These are phyloP conservation scores for Sandelia bainsii DNA, from an alignment of 2,797 vertebrate species.

Conservation along the genomic window DNA sequence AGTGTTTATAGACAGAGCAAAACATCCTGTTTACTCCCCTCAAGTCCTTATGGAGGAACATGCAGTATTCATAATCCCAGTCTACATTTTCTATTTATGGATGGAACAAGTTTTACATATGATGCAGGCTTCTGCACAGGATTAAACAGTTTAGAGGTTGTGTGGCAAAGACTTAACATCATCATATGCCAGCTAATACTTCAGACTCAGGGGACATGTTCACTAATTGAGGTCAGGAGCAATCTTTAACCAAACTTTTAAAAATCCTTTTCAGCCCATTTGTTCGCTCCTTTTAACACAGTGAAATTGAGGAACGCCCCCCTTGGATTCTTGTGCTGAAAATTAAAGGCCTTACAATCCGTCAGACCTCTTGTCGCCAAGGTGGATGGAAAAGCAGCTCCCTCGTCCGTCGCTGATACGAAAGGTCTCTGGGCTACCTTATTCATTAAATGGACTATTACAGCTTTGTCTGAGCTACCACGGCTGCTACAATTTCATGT, in stretches of 20 bases:
- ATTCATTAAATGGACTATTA: slow-evolving; percentile 72
- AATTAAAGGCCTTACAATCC: slow-evolving; percentile 78
- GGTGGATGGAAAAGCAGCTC: slow-evolving; percentile 41
- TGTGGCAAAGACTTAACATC: slow-evolving; percentile 37
- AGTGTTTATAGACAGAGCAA: slow-evolving; percentile 65
- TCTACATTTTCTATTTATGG: slow-evolving; percentile 43
- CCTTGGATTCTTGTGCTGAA: slow-evolving; percentile 64
- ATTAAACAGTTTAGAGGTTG: slow-evolving; percentile 29
- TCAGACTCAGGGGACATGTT: slow-evolving; percentile 57
- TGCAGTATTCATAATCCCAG: slow-evolving; percentile 54
- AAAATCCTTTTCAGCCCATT: slow-evolving; percentile 58
- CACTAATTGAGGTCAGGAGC: slow-evolving; percentile 80
- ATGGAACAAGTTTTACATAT: slow-evolving; percentile 20
- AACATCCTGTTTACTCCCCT: slow-evolving; percentile 62
- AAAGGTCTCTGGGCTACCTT: slow-evolving; percentile 56
- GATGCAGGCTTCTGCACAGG: slow-evolving; percentile 18
- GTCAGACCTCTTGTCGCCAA: slow-evolving; percentile 59
- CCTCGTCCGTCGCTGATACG: slow-evolving; percentile 42
- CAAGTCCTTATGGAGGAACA: slow-evolving; percentile 28
- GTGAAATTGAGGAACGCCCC: slow-evolving; percentile 72
- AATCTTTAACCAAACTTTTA: slow-evolving; percentile 62
- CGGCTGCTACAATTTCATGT: slow-evolving; percentile 40
- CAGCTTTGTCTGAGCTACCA: slow-evolving; percentile 47
- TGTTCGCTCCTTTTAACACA: slow-evolving; percentile 61
- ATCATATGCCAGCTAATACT: slow-evolving; percentile 32